Evolutionary conservation across 1,140 invertebrate genomes (phyloP).

Genomic region (Penaeus chinensis): DNA sequence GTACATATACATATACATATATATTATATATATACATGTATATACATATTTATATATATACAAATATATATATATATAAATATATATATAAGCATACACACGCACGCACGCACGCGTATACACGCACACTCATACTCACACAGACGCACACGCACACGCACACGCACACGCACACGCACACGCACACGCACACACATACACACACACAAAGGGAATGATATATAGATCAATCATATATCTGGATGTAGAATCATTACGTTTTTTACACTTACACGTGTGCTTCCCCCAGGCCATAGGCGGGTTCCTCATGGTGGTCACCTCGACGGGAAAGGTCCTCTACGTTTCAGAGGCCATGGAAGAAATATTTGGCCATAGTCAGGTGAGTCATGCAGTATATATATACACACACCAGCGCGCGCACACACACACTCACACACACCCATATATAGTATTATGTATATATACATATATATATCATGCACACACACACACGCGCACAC

Average conservation of each 20-base stretch:
- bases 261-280: neutral
- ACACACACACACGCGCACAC: no score
- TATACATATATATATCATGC: no score
- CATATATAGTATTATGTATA: no score
- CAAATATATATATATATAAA: no score
- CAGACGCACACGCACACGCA: neutral
- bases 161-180: neutral
- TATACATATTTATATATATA: no score
- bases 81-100: neutral
- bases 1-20: no score
- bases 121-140: neutral
- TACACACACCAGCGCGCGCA: no score
- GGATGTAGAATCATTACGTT: neutral
- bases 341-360: constrained; percentile 85
- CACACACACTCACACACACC: no score
- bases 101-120: neutral
- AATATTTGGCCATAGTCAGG: constrained; percentile 83
- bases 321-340: constrained; percentile 85
- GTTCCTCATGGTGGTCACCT: constrained; percentile 82
- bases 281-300: constrained; percentile 17
- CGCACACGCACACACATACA: no score
- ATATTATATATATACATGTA: no score
- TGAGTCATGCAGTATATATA: neutral
- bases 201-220: neutral
- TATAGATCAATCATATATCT: no score